phyloP scores from a whole-genome alignment of 2,797 vertebrate species.

The Dryobates pubescens region DNA sequence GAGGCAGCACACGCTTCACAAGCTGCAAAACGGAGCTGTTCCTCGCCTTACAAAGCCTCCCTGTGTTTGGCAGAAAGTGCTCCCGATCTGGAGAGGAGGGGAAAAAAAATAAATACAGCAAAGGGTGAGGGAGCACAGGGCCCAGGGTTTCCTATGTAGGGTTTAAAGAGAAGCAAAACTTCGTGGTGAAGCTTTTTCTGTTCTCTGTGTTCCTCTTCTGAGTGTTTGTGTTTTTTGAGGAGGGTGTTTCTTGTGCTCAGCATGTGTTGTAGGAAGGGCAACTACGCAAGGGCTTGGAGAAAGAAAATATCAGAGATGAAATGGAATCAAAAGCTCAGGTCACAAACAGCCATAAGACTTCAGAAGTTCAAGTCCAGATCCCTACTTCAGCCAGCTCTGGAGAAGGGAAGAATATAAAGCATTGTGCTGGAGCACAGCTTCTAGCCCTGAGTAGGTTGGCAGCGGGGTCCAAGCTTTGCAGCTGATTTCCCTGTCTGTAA shows the following conservation, averaged over 20 bases:
- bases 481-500: background rate
- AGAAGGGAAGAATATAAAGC: background rate
- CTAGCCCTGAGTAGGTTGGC: background rate
- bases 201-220: conserved; percentile 32
- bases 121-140: background rate
- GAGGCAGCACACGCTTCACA: conserved; percentile 32
- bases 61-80: conserved; percentile 46
- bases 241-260: conserved; percentile 28
- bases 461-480: background rate
- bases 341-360: background rate
- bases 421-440: background rate
- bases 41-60: conserved; percentile 57
- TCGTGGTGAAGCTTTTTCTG: conserved; percentile 38
- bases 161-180: conserved; percentile 54
- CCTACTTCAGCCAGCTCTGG: background rate
- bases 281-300: conserved; percentile 7
- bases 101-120: conserved; percentile 68
- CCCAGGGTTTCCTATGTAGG: conserved; percentile 23
- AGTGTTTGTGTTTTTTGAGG: conserved; percentile 47
- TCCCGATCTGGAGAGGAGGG: conserved; percentile 24
- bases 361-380: background rate
- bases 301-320: background rate
- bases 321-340: background rate
- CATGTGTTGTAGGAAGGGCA: background rate
- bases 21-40: conserved; percentile 9